These are phyloP conservation scores for Dione vanillae DNA, from an alignment of 2,888 invertebrate genomes.

Conservation along the genomic window DNA sequence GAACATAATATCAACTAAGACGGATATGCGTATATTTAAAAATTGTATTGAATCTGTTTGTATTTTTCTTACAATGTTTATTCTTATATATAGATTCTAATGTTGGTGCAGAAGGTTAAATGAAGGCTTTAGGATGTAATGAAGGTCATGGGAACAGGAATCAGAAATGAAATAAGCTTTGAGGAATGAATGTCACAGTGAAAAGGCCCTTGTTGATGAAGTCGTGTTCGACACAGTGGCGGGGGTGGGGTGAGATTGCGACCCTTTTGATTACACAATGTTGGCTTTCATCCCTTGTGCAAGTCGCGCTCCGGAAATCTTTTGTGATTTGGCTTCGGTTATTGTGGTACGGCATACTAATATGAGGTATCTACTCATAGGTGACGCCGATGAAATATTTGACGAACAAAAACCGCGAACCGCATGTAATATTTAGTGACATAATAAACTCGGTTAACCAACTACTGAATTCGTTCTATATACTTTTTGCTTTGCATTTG, in stretches of 20 bases:
- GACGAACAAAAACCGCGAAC: slow-evolving; percentile 60
- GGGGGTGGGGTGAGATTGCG: slow-evolving; percentile 79
- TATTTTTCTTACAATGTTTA: background rate
- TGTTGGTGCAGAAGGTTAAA: slow-evolving; percentile 28
- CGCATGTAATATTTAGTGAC: slow-evolving; percentile 57
- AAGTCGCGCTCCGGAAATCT: slow-evolving; percentile 83
- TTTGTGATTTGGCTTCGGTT: slow-evolving; percentile 83
- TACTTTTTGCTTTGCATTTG: slow-evolving; percentile 24
- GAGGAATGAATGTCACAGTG: slow-evolving; percentile 74
- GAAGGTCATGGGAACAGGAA: slow-evolving; percentile 47
- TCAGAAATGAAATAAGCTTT: slow-evolving; percentile 56
- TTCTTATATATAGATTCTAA: background rate
- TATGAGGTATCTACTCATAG: slow-evolving; percentile 61
- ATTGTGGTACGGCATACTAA: slow-evolving; percentile 82
- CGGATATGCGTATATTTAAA: too few species aligned
- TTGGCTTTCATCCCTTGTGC: slow-evolving; percentile 83
- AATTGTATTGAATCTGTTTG: background rate
- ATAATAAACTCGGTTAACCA: slow-evolving; percentile 46
- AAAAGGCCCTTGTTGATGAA: slow-evolving; percentile 81
- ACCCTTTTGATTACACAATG: slow-evolving; percentile 84
- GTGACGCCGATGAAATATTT: slow-evolving; percentile 72
- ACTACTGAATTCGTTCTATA: slow-evolving; percentile 36
- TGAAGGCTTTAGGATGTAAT: slow-evolving; percentile 36
- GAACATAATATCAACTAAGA: too few species aligned
- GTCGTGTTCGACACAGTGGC: slow-evolving; percentile 75